phyloP scores from a whole-genome alignment of 1,140 invertebrate species.

The Solenopsis fugax region DNA sequence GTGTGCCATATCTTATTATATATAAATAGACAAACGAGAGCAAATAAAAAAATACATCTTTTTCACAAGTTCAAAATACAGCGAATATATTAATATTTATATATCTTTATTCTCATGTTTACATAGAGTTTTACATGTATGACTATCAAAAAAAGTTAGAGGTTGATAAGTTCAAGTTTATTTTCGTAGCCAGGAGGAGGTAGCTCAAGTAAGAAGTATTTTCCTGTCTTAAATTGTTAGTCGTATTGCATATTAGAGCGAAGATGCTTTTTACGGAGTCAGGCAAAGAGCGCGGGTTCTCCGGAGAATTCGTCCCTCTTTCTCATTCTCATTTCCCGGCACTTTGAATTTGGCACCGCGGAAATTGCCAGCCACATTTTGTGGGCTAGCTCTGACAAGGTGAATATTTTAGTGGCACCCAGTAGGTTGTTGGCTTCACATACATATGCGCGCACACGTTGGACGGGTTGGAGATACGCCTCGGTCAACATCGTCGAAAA shows the following conservation, averaged over 20 bases:
- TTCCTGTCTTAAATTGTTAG: constrained; percentile 41
- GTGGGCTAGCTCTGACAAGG: constrained; percentile 69
- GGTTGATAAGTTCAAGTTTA: constrained; percentile 3
- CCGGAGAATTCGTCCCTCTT: constrained; percentile 47
- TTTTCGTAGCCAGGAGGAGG: not conserved
- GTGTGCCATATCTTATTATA: not conserved
- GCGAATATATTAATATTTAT: not conserved
- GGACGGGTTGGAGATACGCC: constrained; percentile 72
- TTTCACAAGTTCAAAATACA: not conserved
- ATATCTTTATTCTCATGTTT: too few relatives aligned
- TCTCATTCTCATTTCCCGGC: constrained; percentile 48
- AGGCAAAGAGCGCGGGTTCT: constrained; percentile 31
- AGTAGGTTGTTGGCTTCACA: constrained; percentile 67
- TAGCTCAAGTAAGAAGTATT: constrained; percentile 3
- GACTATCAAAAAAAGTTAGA: not conserved
- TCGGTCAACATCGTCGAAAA: constrained; percentile 80
- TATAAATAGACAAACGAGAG: not conserved
- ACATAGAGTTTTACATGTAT: not conserved
- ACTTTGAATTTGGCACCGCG: constrained; percentile 68
- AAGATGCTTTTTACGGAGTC: constrained; percentile 37
- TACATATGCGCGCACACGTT: constrained; percentile 66
- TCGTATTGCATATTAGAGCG: constrained; percentile 59
- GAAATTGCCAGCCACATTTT: constrained; percentile 75
- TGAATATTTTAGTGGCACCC: constrained; percentile 77
- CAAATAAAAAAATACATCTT: not conserved